phyloP scores from a whole-genome alignment of 2,113 vertebrate genomes.

The Acrocephalus kingi region DNA sequence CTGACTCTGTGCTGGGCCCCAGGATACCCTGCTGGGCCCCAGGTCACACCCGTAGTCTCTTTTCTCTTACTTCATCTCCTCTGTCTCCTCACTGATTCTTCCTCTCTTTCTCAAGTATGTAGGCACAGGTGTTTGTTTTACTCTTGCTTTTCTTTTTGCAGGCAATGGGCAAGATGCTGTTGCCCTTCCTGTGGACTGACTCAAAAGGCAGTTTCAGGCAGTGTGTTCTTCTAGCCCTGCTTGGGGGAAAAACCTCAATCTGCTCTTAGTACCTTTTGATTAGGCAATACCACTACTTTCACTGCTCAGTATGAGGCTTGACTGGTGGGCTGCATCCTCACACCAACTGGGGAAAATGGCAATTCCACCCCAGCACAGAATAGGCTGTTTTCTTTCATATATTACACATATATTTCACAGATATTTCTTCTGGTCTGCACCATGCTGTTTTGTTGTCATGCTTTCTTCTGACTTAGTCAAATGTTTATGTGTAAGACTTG shows the following conservation, averaged over 20 bases:
- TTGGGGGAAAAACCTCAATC: not conserved
- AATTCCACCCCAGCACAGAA: not conserved
- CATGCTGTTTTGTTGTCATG: not conserved
- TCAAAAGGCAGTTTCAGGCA: not conserved
- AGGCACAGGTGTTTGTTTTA: not conserved
- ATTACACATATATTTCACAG: not conserved
- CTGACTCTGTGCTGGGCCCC: not conserved
- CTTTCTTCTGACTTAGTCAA: not conserved
- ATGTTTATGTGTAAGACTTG: not conserved
- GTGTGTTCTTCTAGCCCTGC: accelerated
- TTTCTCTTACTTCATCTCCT: not conserved
- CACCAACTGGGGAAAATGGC: accelerated
- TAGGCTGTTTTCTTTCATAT: not conserved
- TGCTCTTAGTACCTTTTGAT: not conserved
- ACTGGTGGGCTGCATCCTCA: not conserved
- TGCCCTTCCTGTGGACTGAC: not conserved
- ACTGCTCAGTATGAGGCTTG: not conserved
- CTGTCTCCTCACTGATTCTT: not conserved
- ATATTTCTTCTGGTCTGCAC: not conserved
- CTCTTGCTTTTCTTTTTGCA: not conserved
- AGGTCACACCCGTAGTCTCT: not conserved
- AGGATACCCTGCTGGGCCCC: not conserved
- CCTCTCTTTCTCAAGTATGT: not conserved
- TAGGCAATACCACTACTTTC: not conserved
- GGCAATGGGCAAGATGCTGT: not conserved